Evolutionary conservation across 2,888 invertebrate genomes (phyloP).

Genomic region (Dendrolimus houi): DNA sequence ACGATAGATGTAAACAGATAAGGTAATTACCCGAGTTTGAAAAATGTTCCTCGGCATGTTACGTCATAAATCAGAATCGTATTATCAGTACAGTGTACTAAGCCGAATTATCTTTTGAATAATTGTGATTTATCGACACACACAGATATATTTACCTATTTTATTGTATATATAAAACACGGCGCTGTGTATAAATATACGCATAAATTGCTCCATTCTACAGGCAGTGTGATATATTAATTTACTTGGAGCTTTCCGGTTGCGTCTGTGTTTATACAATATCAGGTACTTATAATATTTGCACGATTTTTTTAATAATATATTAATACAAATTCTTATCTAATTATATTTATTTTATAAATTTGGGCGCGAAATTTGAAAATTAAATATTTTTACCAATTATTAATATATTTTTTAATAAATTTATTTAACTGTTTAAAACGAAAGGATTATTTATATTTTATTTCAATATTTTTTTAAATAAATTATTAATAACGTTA

Average conservation of each 20-base stretch:
- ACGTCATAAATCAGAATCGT: neutral
- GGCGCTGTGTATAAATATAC: neutral
- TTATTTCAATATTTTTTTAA: no score
- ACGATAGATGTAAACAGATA: neutral
- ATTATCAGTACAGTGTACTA: neutral
- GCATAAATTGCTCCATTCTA: neutral
- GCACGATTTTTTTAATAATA: neutral
- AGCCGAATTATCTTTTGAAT: neutral
- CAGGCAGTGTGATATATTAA: neutral
- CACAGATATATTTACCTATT: neutral
- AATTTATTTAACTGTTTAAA: no score
- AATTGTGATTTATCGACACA: neutral
- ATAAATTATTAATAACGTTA: no score
- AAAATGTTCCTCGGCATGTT: neutral
- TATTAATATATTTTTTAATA: no score
- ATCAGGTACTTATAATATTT: neutral
- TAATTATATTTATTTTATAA: no score
- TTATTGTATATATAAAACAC: neutral
- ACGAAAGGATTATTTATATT: no score
- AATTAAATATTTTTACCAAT: no score
- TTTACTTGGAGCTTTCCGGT: neutral
- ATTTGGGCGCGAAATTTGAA: no score
- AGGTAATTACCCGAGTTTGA: neutral
- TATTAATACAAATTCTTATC: no score
- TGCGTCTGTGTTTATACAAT: neutral